phyloP scores from a whole-genome alignment of 2,888 invertebrate genomes.

The Tachina lurida region DNA sequence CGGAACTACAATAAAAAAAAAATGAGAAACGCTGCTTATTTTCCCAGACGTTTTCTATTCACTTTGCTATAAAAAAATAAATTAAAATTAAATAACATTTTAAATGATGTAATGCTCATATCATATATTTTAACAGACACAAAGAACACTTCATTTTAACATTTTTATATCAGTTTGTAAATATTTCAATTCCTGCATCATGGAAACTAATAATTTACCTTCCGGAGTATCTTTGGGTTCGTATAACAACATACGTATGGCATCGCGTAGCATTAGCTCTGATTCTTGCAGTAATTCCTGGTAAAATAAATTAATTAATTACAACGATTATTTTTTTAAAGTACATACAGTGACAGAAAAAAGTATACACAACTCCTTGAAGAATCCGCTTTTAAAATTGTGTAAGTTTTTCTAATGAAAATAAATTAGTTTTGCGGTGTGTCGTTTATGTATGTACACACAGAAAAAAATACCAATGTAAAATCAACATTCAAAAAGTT shows the following conservation, averaged over 20 bases:
- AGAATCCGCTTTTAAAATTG: no score
- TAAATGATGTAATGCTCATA: slow-evolving; percentile 28
- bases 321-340: no score
- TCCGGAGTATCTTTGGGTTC: slow-evolving; percentile 89
- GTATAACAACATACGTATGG: slow-evolving; percentile 87
- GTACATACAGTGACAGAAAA: no score
- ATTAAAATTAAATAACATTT: slow-evolving; percentile 30
- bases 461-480: no score
- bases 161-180: slow-evolving; percentile 84
- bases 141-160: slow-evolving; percentile 64
- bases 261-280: slow-evolving; percentile 85
- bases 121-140: slow-evolving; percentile 1
- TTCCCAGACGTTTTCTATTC: background rate
- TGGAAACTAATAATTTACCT: slow-evolving; percentile 87
- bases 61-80: background rate
- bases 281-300: slow-evolving; percentile 85
- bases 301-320: slow-evolving; percentile 12
- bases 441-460: no score
- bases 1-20: no score
- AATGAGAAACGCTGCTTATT: slow-evolving; percentile 20
- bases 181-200: slow-evolving; percentile 86
- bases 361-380: no score
- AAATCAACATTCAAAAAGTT: no score
- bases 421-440: no score
- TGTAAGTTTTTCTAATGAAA: no score